These are phyloP conservation scores for Platorchestia sp. DNA, from an alignment of 1,140 invertebrate genomes.

Conservation along the genomic window DNA sequence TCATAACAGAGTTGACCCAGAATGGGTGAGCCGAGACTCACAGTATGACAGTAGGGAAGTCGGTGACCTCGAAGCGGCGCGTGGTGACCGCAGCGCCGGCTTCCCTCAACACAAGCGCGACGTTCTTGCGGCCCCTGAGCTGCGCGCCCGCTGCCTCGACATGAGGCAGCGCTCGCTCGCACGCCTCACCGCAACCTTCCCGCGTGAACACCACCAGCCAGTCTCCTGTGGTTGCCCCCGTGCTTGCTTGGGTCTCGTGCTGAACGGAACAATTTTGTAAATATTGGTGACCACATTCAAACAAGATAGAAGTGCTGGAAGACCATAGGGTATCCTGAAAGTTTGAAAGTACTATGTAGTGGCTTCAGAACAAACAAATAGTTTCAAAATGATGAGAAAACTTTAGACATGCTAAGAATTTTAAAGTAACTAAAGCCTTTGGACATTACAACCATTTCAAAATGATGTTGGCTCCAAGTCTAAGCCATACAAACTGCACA, in stretches of 20 bases:
- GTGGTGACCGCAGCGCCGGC: constrained; percentile 61
- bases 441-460: no score
- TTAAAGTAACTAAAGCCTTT: no score
- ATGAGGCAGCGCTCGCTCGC: constrained; percentile 51
- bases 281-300: not conserved
- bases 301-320: not conserved
- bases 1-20: no score
- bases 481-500: no score
- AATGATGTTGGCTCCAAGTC: no score
- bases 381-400: no score
- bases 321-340: not conserved
- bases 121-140: constrained; percentile 59
- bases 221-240: constrained; percentile 74
- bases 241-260: constrained; percentile 73
- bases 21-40: constrained; percentile 53
- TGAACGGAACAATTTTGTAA: constrained; percentile 68
- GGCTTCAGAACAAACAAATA: no score
- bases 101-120: constrained; percentile 61
- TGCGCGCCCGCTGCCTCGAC: constrained; percentile 59
- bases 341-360: not conserved
- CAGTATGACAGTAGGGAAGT: constrained; percentile 63
- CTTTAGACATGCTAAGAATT: no score
- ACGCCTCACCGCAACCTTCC: constrained; percentile 53
- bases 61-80: constrained; percentile 64
- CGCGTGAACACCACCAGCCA: constrained; percentile 72